A percentile compares a stretch with the other conserved stretches of the same genome.
Conservation (phyloP, 2,888 invertebrate species). For the Petrolisthes cinctipes region DNA sequence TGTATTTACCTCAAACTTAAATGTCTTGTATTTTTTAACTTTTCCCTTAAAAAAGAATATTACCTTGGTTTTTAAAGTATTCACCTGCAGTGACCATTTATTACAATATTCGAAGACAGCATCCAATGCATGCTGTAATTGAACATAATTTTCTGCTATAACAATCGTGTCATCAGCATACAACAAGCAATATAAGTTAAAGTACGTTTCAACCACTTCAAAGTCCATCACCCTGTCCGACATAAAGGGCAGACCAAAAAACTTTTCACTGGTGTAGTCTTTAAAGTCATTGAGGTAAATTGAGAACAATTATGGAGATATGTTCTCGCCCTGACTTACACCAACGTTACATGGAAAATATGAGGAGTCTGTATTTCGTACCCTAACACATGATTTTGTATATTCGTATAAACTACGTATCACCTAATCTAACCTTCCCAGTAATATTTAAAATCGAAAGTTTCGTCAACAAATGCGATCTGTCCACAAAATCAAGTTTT, state of each 20-base stretch:
- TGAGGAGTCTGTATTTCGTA: not conserved
- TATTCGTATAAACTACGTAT: not conserved
- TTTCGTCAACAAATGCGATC: not conserved
- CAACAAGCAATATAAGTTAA: no score
- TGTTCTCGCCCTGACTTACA: not conserved
- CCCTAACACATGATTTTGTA: not conserved
- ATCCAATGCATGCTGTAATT: no score
- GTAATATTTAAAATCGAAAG: not conserved
- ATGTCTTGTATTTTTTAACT: no score
- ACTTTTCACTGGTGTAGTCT: not conserved
- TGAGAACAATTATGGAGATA: not conserved
- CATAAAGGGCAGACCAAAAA: not conserved
- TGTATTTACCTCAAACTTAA: no score
- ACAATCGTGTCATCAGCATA: no score
- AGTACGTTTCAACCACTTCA: no score
- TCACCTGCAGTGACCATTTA: no score
- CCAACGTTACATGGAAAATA: slow-evolving; percentile 2
- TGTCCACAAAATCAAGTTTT: not conserved
- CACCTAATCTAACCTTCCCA: not conserved
- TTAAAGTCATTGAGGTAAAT: not conserved
- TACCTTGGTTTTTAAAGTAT: no score
- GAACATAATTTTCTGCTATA: no score
- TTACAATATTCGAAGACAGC: no score
- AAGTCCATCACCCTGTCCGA: not conserved
- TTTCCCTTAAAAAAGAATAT: no score